Conservation (phyloP, 1,140 invertebrate species). For the Drosophila nigromelanica region DNA sequence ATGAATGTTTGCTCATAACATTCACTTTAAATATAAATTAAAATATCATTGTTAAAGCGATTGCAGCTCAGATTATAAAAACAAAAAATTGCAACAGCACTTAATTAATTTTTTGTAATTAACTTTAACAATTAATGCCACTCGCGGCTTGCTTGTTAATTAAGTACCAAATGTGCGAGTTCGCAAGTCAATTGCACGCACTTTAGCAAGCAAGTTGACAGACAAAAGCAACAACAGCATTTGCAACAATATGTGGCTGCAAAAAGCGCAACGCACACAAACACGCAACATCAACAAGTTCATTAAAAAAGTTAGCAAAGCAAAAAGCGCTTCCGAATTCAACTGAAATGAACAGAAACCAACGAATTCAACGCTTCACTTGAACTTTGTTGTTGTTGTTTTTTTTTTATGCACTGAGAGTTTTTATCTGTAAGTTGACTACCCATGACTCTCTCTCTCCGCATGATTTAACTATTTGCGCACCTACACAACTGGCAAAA, state of each 20-base stretch:
- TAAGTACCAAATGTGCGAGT: conserved; percentile 58
- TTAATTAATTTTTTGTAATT: conserved; percentile 11
- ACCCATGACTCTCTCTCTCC: background rate
- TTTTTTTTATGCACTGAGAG: conserved; percentile 15
- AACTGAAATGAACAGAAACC: conserved; percentile 67
- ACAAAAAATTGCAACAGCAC: background rate
- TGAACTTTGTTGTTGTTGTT: conserved; percentile 53
- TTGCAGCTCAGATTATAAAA: background rate
- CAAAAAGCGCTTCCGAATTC: conserved; percentile 45
- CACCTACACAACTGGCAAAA: conserved; percentile 35
- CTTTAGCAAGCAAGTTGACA: conserved; percentile 63
- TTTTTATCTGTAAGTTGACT: conserved; percentile 48
- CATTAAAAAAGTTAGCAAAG: conserved; percentile 64
- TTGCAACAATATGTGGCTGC: conserved; percentile 35
- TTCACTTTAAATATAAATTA: background rate
- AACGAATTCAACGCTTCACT: conserved; percentile 74
- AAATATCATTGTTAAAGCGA: background rate
- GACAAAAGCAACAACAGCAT: conserved; percentile 38
- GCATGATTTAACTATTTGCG: conserved; percentile 39
- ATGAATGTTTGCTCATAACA: no score
- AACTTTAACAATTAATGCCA: conserved; percentile 41
- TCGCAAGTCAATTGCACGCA: conserved; percentile 63
- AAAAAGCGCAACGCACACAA: conserved; percentile 27
- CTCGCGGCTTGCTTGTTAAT: conserved; percentile 32
- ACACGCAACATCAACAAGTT: conserved; percentile 74